phyloP scores from a whole-genome alignment of 2,797 vertebrate species.

The Aeoliscus strigatus region DNA sequence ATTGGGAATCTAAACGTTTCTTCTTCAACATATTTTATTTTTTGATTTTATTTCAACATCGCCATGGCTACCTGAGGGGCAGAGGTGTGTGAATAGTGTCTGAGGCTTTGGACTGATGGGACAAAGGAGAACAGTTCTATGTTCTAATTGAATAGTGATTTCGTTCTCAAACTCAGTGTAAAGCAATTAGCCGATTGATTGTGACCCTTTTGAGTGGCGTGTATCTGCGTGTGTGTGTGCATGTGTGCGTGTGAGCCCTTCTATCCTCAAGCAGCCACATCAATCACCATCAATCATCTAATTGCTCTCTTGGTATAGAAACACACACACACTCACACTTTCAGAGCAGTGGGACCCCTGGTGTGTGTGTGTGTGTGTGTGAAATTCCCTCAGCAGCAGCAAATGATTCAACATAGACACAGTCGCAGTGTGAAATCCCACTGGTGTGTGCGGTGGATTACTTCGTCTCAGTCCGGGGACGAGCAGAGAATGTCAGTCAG shows the following conservation, averaged over 20 bases:
- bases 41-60: too few species aligned
- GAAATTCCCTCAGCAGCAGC: constrained; percentile 52
- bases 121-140: constrained; percentile 40
- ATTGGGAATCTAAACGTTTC: too few species aligned
- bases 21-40: too few species aligned
- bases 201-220: constrained; percentile 23
- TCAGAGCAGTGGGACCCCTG: constrained; percentile 20
- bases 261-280: constrained; percentile 27
- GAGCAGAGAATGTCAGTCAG: constrained; percentile 47
- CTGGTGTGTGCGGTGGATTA: constrained; percentile 51
- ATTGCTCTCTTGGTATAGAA: constrained; percentile 37
- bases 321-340: constrained; percentile 7
- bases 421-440: constrained; percentile 43
- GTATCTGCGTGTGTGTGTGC: not conserved
- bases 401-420: constrained; percentile 48
- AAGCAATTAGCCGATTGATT: constrained; percentile 61
- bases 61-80: too few species aligned
- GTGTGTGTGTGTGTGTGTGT: constrained; percentile 47
- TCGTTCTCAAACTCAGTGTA: constrained; percentile 45
- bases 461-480: constrained; percentile 35
- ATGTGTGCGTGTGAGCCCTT: constrained; percentile 1
- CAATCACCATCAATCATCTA: constrained; percentile 56
- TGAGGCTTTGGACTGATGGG: constrained; percentile 14
- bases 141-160: constrained; percentile 61
- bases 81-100: too few species aligned